Evolutionary conservation across 2,113 vertebrate species (phyloP).

Genomic region (Lamprotornis superbus): DNA sequence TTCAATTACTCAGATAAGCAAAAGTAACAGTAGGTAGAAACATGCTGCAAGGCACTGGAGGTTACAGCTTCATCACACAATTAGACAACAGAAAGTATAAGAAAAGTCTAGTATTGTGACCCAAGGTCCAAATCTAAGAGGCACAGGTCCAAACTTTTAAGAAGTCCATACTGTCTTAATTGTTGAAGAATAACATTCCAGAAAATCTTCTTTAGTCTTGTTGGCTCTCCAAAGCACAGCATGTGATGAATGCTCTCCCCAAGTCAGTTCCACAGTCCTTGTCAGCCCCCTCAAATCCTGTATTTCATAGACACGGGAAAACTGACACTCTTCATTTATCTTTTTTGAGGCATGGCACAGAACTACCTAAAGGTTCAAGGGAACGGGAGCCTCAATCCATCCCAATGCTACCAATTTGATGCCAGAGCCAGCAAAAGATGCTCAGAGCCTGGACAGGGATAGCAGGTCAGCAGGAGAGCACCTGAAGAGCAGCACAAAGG

Average conservation of each 20-base stretch:
- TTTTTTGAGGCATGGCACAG: not conserved
- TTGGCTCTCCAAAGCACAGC: not conserved
- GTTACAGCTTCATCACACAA: not conserved
- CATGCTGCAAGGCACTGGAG: not conserved
- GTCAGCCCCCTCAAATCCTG: fast-evolving
- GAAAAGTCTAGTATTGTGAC: not conserved
- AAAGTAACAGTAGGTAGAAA: not conserved
- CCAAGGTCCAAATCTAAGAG: not conserved
- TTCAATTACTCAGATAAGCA: not conserved
- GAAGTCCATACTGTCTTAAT: not conserved
- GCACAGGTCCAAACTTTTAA: not conserved
- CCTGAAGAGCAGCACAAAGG: not conserved
- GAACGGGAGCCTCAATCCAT: not conserved
- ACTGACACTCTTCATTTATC: not conserved
- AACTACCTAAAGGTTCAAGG: not conserved
- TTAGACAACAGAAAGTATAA: not conserved
- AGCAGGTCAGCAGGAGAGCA: not conserved
- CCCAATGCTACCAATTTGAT: not conserved
- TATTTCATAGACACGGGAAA: not conserved
- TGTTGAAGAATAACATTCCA: not conserved
- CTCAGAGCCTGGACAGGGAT: not conserved
- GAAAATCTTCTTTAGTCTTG: not conserved
- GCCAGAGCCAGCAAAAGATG: not conserved
- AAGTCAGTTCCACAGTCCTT: not conserved
- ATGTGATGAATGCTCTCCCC: not conserved